Percentiles rank a stretch among this genome's conserved stretches.
phyloP scores from a whole-genome alignment of 2,888 invertebrate genomes.

The Aricia artaxerxes region DNA sequence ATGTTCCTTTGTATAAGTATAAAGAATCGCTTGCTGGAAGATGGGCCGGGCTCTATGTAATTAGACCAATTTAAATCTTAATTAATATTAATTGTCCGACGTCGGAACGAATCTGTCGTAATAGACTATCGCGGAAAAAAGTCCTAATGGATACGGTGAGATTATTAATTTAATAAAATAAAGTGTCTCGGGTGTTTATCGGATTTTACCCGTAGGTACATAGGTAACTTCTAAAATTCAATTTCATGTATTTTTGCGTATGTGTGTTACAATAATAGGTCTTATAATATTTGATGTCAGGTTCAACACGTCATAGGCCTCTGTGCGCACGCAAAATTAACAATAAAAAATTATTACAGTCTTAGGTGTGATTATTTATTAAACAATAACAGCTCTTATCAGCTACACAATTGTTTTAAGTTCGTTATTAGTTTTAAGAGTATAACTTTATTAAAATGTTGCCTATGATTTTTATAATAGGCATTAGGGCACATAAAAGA shows the following conservation, averaged over 20 bases:
- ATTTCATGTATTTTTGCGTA: too few species aligned
- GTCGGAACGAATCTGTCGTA: constrained; percentile 78
- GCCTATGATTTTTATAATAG: neutral
- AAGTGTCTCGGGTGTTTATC: constrained; percentile 42
- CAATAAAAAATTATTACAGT: too few species aligned
- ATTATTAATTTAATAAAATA: constrained; percentile 51
- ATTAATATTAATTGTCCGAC: constrained; percentile 80
- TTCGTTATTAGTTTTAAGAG: neutral
- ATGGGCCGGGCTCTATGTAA: constrained; percentile 75
- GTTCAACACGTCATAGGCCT: too few species aligned
- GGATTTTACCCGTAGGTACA: neutral
- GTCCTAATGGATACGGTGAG: constrained; percentile 51
- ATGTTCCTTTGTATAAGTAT: constrained; percentile 53
- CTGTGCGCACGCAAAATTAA: too few species aligned
- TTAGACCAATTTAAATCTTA: constrained; percentile 81
- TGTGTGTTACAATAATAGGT: too few species aligned
- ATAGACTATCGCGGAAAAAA: constrained; percentile 65
- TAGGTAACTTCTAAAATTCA: too few species aligned
- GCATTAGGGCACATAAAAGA: neutral
- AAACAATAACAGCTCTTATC: neutral
- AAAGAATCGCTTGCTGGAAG: constrained; percentile 64
- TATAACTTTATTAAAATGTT: neutral
- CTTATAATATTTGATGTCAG: too few species aligned
- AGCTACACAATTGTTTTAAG: neutral
- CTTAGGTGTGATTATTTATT: neutral